Percentiles rank a stretch among this genome's conserved stretches.
phyloP scores from a whole-genome alignment of 2,888 invertebrate genomes.

The Mesoligia furuncula region DNA sequence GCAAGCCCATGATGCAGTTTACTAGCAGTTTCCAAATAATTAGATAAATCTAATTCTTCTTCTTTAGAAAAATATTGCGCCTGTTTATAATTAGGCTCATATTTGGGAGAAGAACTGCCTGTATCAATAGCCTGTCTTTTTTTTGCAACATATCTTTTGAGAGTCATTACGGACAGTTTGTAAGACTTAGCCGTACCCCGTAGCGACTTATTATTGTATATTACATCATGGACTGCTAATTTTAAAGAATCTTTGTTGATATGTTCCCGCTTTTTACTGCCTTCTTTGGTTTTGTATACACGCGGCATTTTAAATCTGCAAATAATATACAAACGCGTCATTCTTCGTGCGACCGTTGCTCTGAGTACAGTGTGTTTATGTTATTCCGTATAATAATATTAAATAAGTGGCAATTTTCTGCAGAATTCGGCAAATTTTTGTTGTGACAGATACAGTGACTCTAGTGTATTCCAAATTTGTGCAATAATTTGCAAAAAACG shows the following conservation, averaged over 20 bases:
- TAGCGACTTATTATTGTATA: conserved; percentile 13
- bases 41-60: conserved; percentile 37
- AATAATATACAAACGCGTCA: conserved; percentile 15
- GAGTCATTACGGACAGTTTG: conserved; percentile 19
- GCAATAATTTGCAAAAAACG: no score
- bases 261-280: conserved; percentile 12
- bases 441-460: no score
- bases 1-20: conserved; percentile 64
- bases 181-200: conserved; percentile 9
- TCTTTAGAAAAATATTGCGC: conserved; percentile 37
- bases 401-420: no score
- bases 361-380: no score
- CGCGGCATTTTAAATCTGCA: conserved; percentile 21
- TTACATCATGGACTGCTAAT: conserved; percentile 18
- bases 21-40: conserved; percentile 54
- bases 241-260: conserved; percentile 15
- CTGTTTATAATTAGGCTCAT: conserved; percentile 46
- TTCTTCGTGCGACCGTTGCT: no score
- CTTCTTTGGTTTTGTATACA: conserved; percentile 9
- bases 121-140: conserved; percentile 14
- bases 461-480: no score
- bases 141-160: conserved; percentile 41
- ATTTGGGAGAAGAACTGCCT: conserved; percentile 32
- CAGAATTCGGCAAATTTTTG: no score
- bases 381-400: no score